Base-by-base conservation (phyloP, 1,140 invertebrate genomes). In the Drosophila ironensis region DNA sequence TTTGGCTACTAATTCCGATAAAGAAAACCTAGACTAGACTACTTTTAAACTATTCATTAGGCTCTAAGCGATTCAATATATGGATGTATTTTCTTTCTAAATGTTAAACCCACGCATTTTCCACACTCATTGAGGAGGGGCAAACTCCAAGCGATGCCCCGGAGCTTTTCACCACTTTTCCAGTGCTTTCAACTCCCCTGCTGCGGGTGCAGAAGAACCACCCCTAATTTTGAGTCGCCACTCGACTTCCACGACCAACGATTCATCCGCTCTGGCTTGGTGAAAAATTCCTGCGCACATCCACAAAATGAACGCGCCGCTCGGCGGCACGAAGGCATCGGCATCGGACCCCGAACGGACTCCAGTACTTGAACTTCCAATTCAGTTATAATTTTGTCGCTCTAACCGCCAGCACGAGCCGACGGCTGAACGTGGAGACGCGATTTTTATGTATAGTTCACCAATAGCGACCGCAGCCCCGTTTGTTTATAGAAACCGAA, bases 1-100 rank as follows among this genome's bases (percentile, higher is more conserved):
- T 94, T 92, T 86, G 96, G 96, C 16, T 97, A 97, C 89, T 97
- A 89, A 66, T 4, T 12, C 9, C 25, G 17, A 12, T n/a, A n/a
- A n/a, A 51, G 54, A 52, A 40, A 16, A 2, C 24, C 7, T 35
- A 42, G 22, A 9, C 19, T 47, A 40, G 54, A 24, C 24, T 53
- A 30, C 28, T 37, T 19, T 63, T 38, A 7, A 47, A 27, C n/a
- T n/a, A n/a, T 28, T 46, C 47, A 12, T 60, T 57, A 35, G 42
- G 5, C 3, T 3, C 8, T 63, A 63, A 61, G 61, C 17, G 33
- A 47, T 63, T 63, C 24, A 61, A 47, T 63, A 24, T 61, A 46
- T 47, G n/a, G n/a, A n/a, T n/a, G n/a, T n/a, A n/a, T n/a, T n/a
- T 44, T 47, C 11, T 33, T 48, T 63, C 24, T 64, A 63, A 64